phyloP scores from a whole-genome alignment of 30 jellyfish, hydroid and myxozoan species.

The Catostylus mosaicus region DNA sequence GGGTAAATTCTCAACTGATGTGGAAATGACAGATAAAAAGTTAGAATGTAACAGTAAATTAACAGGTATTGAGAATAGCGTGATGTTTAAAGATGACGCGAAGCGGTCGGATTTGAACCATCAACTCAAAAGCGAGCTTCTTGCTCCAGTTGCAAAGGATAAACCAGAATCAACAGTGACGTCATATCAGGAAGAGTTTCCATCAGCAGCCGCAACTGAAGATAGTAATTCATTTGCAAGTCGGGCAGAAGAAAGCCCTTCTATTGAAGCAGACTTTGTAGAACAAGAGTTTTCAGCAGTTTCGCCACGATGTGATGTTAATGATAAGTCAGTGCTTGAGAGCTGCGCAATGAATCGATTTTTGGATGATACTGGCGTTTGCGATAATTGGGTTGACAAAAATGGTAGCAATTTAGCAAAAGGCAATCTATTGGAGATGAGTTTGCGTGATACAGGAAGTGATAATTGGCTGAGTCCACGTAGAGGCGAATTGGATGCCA shows the following conservation, averaged over 20 bases:
- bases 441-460: conserved; percentile 1
- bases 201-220: conserved; percentile 96
- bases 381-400: conserved; percentile 26
- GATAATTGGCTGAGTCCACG: conserved; percentile 26
- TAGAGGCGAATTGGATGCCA: conserved; percentile 40
- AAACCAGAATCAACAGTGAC: conserved; percentile 46
- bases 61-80: neutral
- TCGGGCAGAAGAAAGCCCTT: conserved; percentile 44
- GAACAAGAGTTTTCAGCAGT: conserved; percentile 25
- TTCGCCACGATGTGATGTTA: conserved; percentile 18
- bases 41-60: neutral
- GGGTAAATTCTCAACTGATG: neutral
- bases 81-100: neutral
- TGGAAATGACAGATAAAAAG: neutral
- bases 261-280: conserved; percentile 12
- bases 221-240: conserved; percentile 92
- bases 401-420: neutral
- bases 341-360: conserved; percentile 6
- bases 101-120: neutral
- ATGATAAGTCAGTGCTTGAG: conserved; percentile 14
- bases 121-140: conserved; percentile 1
- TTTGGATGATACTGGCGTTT: conserved; percentile 8
- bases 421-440: conserved; percentile 35
- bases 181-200: conserved; percentile 54
- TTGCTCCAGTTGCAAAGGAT: conserved; percentile 34